phyloP scores from a whole-genome alignment of 2,888 invertebrate genomes.

The Pasiphila rectangulata region DNA sequence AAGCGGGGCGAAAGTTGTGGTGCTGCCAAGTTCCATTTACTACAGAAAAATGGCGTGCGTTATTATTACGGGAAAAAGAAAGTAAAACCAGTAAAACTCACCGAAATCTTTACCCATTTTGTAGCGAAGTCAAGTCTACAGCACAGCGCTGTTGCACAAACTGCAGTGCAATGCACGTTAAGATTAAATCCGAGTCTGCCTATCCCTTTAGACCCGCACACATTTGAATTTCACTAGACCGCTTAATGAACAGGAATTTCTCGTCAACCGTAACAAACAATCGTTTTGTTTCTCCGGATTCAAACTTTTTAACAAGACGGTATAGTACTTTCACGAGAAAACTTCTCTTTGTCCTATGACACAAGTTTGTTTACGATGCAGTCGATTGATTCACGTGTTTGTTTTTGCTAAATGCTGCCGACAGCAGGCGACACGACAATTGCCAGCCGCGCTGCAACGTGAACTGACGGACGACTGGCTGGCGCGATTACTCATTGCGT shows the following conservation, averaged over 20 bases:
- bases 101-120: constrained; percentile 65
- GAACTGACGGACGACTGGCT: constrained; percentile 1
- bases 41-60: no score
- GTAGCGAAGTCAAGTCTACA: background rate
- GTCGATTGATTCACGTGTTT: no score
- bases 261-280: no score
- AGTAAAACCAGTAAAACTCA: constrained; percentile 41
- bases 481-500: background rate
- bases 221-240: background rate
- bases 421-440: background rate
- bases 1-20: no score
- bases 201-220: background rate
- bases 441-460: constrained; percentile 7
- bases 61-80: no score
- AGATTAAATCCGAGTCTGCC: no score
- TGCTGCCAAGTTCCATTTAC: no score
- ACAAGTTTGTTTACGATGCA: constrained; percentile 10
- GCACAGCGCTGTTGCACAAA: background rate
- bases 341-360: constrained; percentile 1
- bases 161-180: background rate
- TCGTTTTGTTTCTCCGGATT: no score
- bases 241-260: constrained; percentile 7
- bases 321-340: no score
- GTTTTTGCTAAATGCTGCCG: no score
- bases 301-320: no score